phyloP scores from a whole-genome alignment of 2,888 invertebrate species.

The Kuschelorhynchus macadamiae region DNA sequence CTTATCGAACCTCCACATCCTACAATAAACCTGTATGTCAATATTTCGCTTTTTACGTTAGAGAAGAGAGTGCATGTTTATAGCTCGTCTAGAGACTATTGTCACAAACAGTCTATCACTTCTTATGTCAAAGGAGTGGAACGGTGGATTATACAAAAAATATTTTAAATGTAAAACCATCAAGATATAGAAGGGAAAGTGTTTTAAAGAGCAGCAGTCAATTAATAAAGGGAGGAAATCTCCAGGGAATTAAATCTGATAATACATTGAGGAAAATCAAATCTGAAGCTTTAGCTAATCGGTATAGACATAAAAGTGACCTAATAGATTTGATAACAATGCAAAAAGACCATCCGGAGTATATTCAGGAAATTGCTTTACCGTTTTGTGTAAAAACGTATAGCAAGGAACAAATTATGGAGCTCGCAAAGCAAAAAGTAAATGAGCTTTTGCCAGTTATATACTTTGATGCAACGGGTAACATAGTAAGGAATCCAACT shows the following conservation, averaged over 20 bases:
- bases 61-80: too few species aligned
- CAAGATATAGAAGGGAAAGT: constrained; percentile 6
- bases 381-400: constrained; percentile 50
- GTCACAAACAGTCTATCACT: too few species aligned
- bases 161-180: background rate
- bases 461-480: constrained; percentile 52
- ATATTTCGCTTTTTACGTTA: too few species aligned
- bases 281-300: constrained; percentile 24
- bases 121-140: too few species aligned
- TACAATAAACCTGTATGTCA: too few species aligned
- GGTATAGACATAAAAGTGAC: constrained; percentile 31
- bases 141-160: too few species aligned
- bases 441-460: constrained; percentile 32
- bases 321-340: constrained; percentile 32
- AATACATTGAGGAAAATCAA: constrained; percentile 32
- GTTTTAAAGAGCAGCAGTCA: constrained; percentile 5
- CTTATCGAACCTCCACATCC: too few species aligned
- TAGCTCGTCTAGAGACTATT: too few species aligned
- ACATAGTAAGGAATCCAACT: constrained; percentile 41
- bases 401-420: constrained; percentile 43
- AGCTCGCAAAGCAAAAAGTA: constrained; percentile 26
- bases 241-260: constrained; percentile 38
- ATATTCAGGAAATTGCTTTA: constrained; percentile 46
- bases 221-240: constrained; percentile 15
- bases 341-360: constrained; percentile 41